phyloP scores from a whole-genome alignment of 2,888 invertebrate genomes.

The Cephalotes varians region DNA sequence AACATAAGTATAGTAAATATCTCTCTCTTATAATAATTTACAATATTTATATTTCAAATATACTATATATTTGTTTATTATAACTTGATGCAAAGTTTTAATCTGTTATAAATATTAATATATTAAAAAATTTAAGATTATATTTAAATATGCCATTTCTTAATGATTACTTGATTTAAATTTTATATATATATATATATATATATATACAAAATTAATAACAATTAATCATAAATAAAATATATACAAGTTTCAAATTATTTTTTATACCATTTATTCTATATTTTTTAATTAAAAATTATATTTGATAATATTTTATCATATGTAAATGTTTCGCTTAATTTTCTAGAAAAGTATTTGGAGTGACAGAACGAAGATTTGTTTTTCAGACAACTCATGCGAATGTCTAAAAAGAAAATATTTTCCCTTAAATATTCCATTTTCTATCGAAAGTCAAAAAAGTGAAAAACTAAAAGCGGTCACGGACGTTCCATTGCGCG shows the following conservation, averaged over 20 bases:
- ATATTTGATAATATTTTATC: neutral
- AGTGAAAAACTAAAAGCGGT: conserved; percentile 10
- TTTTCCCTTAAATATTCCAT: neutral
- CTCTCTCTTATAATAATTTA: neutral
- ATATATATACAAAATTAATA: no score
- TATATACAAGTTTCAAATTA: neutral
- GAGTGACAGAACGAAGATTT: neutral
- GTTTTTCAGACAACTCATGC: neutral
- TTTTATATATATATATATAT: no score
- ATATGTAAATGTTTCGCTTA: neutral
- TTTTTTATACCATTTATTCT: neutral
- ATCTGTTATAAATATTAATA: neutral
- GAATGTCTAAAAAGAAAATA: neutral
- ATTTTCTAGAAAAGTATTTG: neutral
- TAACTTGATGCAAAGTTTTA: neutral
- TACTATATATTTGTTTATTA: neutral
- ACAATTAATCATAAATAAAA: neutral
- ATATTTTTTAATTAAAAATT: neutral
- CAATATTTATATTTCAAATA: neutral
- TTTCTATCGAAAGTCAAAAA: neutral
- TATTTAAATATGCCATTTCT: neutral
- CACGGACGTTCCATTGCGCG: neutral
- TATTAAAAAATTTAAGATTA: neutral
- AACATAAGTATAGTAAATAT: neutral
- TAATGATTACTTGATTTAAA: neutral